phyloP scores from a whole-genome alignment of 92 coral and sea anemone genomes.

The Blastomussa wellsi region DNA sequence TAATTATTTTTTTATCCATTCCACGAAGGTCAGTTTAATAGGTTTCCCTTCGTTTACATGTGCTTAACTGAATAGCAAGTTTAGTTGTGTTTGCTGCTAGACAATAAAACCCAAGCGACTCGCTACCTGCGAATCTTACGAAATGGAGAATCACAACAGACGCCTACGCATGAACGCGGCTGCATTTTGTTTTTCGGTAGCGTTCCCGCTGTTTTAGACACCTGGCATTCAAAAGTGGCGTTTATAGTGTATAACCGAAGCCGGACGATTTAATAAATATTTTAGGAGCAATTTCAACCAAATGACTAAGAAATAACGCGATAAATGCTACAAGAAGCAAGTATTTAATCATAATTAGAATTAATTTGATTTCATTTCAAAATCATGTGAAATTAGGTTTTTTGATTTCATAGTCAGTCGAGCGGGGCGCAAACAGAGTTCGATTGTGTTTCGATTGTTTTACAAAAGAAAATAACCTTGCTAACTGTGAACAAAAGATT shows the following conservation, averaged over 20 bases:
- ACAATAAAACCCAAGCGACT: constrained; percentile 35
- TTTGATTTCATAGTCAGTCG: constrained; percentile 26
- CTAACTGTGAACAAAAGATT: constrained; percentile 32
- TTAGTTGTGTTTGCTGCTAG: constrained; percentile 2
- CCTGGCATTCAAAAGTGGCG: constrained; percentile 8
- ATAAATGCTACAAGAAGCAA: not conserved
- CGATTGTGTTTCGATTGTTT: not conserved
- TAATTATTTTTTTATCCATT: not conserved
- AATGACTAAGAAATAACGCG: not conserved
- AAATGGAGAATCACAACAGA: constrained; percentile 8
- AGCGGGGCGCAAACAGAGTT: constrained; percentile 6
- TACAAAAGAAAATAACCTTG: constrained; percentile 13
- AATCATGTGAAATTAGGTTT: constrained; percentile 5
- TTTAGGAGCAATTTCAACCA: not conserved
- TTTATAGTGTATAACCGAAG: not conserved
- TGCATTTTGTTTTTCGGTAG: not conserved
- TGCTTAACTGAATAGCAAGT: not conserved
- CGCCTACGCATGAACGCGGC: constrained; percentile 2
- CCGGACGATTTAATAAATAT: not conserved
- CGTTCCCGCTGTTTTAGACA: constrained; percentile 31
- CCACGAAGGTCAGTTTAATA: not conserved
- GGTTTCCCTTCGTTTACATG: not conserved
- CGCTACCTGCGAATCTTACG: constrained; percentile 1
- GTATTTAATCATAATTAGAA: not conserved
- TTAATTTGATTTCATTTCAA: constrained; percentile 2